Conservation (phyloP, 2,113 vertebrate species). For the human (Homo sapiens) region GRCh38 chr6:18540501-18541000, state of each 20-base stretch:
- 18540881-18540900: background rate
- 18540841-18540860: background rate
- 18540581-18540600: too few species aligned
- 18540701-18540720: too few species aligned
- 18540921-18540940: background rate
- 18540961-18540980: background rate
- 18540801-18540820: background rate
- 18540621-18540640: too few species aligned
- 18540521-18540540: too few species aligned
- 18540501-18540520: background rate
- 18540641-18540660: too few species aligned
- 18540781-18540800: background rate
- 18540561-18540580: too few species aligned
- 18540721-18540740: too few species aligned
- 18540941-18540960: background rate
- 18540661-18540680: too few species aligned
- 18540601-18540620: too few species aligned
- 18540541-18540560: too few species aligned
- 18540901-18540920: background rate
- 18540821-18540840: conserved; percentile 27
- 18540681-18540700: too few species aligned
- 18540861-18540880: background rate
- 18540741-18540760: too few species aligned
- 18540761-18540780: background rate
- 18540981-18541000: background rate